Evolutionary conservation across 2,113 vertebrate genomes (phyloP).

Genomic region (Amphiprion ocellaris): DNA sequence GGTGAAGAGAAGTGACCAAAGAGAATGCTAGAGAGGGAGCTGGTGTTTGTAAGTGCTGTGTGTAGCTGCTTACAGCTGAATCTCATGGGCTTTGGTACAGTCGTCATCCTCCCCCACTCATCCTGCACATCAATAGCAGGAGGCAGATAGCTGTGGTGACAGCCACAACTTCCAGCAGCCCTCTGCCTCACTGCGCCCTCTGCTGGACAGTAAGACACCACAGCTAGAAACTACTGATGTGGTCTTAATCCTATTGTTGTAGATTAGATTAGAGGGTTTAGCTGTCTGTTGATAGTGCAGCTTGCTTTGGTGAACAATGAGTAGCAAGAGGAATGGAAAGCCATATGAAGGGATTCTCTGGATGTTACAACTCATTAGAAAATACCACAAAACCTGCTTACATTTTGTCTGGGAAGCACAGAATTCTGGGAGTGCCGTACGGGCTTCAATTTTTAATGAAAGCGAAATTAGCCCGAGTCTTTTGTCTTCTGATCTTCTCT

Average conservation of each 20-base stretch:
- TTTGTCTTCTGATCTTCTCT: not conserved
- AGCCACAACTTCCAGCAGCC: constrained; percentile 13
- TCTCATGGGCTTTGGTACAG: constrained; percentile 55
- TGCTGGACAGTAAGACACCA: constrained; percentile 40
- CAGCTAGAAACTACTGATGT: constrained; percentile 36
- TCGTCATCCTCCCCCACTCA: constrained; percentile 51
- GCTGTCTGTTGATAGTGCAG: constrained; percentile 49
- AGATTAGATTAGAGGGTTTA: constrained; percentile 70
- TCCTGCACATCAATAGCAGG: constrained; percentile 44
- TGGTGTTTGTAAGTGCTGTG: constrained; percentile 7
- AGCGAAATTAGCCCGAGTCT: constrained; percentile 8
- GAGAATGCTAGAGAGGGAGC: not conserved
- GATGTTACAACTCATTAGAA: constrained; percentile 46
- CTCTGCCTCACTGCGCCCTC: constrained; percentile 44
- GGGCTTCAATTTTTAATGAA: constrained; percentile 19
- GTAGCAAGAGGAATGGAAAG: constrained; percentile 40
- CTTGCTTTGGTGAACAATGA: constrained; percentile 52
- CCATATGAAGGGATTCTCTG: constrained; percentile 37
- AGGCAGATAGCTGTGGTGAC: constrained; percentile 40
- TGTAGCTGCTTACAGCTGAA: constrained; percentile 43
- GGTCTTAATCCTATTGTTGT: constrained; percentile 69
- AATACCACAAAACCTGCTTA: constrained; percentile 17
- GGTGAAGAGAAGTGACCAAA: constrained; percentile 13
- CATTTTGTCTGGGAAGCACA: not conserved
- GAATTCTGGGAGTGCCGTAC: not conserved